These are phyloP conservation scores for Sisyra terminalis DNA, from an alignment of 2,888 invertebrate genomes.

Conservation along the genomic window DNA sequence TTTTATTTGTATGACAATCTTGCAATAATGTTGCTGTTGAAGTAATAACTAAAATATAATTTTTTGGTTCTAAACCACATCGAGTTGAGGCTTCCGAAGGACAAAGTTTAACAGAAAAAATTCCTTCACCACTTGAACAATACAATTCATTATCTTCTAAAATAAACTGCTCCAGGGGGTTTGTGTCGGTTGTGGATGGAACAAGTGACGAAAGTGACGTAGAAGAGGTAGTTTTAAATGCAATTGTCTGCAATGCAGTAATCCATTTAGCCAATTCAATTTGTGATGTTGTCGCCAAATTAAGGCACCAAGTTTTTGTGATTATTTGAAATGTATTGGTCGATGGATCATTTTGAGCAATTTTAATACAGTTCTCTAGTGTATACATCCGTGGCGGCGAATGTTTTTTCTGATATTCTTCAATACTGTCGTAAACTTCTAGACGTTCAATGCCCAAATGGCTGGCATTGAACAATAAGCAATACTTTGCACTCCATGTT, in stretches of 20 bases:
- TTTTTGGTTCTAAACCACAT: conserved; percentile 53
- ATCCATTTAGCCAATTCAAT: conserved; percentile 63
- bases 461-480: conserved; percentile 63
- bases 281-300: conserved; percentile 49
- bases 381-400: conserved; percentile 59
- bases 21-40: conserved; percentile 58
- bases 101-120: conserved; percentile 61
- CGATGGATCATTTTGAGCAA: conserved; percentile 38
- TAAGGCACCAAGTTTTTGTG: conserved; percentile 46
- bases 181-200: conserved; percentile 12
- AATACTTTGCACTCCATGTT: conserved; percentile 67
- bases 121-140: conserved; percentile 68
- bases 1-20: conserved; percentile 42
- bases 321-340: conserved; percentile 44
- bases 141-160: conserved; percentile 84
- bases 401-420: conserved; percentile 41
- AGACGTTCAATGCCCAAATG: conserved; percentile 72
- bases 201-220: conserved; percentile 14
- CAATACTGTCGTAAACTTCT: conserved; percentile 70
- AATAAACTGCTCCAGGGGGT: conserved; percentile 32
- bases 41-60: conserved; percentile 58
- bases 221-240: conserved; percentile 52
- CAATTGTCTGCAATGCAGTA: conserved; percentile 60
- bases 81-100: conserved; percentile 63
- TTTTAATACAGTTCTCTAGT: conserved; percentile 76